These are phyloP conservation scores for Callinectes sapidus DNA, from an alignment of 2,888 invertebrate genomes.

Conservation along the genomic window DNA sequence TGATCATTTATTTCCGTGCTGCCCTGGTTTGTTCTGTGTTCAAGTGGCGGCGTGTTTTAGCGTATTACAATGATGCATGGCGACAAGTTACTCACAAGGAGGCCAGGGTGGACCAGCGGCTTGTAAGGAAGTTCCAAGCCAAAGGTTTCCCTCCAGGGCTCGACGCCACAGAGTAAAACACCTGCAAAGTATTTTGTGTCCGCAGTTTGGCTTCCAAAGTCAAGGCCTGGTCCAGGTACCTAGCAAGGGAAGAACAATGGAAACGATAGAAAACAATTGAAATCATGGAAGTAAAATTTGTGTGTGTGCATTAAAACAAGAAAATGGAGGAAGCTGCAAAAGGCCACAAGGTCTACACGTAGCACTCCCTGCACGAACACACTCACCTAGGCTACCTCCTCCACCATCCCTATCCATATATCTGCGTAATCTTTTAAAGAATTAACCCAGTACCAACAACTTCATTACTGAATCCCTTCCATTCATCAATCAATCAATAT, in stretches of 20 bases:
- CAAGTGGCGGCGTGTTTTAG: neutral
- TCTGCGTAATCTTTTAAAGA: too few relatives aligned
- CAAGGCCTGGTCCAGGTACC: conserved; percentile 85
- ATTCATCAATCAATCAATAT: too few relatives aligned
- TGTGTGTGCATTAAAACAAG: neutral
- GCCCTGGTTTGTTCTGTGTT: neutral
- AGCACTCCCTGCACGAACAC: too few relatives aligned
- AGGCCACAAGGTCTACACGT: too few relatives aligned
- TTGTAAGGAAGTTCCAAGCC: conserved; percentile 86
- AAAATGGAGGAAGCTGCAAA: neutral
- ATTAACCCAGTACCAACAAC: too few relatives aligned
- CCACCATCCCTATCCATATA: too few relatives aligned
- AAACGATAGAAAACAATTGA: neutral
- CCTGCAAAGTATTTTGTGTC: conserved; percentile 87
- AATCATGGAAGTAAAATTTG: neutral
- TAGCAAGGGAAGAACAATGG: conserved; percentile 74
- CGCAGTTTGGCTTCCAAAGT: conserved; percentile 85
- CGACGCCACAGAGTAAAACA: conserved; percentile 79
- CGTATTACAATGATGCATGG: neutral
- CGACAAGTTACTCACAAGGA: conserved; percentile 4
- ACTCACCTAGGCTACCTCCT: too few relatives aligned
- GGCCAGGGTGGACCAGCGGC: conserved; percentile 81
- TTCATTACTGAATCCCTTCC: too few relatives aligned
- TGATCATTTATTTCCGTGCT: neutral
- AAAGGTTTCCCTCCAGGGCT: conserved; percentile 86